Conservation (phyloP, 2,113 vertebrate genomes). For the Reinhardtius hippoglossoides region DNA sequence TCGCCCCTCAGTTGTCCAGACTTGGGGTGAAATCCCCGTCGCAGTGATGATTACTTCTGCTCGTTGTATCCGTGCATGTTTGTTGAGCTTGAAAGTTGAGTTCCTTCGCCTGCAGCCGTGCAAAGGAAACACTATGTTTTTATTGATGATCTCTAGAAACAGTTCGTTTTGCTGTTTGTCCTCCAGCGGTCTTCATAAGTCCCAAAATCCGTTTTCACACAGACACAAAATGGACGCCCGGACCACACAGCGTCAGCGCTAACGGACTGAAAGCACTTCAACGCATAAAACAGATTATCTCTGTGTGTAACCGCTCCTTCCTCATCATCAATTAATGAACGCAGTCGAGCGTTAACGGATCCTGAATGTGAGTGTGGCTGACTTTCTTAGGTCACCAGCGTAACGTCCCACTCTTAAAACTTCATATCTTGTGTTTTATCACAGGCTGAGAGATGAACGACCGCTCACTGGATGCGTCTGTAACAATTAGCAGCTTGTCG, state of each 20-base stretch:
- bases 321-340: background rate
- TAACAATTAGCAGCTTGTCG: slow-evolving; percentile 6
- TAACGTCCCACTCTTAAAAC: background rate
- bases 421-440: slow-evolving; percentile 1
- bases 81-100: slow-evolving; percentile 13
- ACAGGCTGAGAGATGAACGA: background rate
- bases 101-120: slow-evolving; percentile 37
- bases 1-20: slow-evolving; percentile 23
- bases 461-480: background rate
- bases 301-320: background rate
- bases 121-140: slow-evolving; percentile 24
- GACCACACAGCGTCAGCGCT: background rate
- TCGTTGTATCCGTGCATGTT: slow-evolving; percentile 16
- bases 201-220: slow-evolving; percentile 35
- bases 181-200: too few relatives aligned
- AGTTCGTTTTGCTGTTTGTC: too few relatives aligned
- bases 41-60: slow-evolving; percentile 39
- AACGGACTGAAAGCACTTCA: background rate
- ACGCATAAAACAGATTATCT: too few relatives aligned
- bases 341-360: background rate
- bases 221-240: slow-evolving; percentile 7
- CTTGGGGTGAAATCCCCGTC: slow-evolving; percentile 9
- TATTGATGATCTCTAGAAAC: slow-evolving; percentile 26
- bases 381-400: background rate
- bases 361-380: background rate